Conservation (phyloP, 2,113 vertebrate genomes). For the Tetrax tetrax region DNA sequence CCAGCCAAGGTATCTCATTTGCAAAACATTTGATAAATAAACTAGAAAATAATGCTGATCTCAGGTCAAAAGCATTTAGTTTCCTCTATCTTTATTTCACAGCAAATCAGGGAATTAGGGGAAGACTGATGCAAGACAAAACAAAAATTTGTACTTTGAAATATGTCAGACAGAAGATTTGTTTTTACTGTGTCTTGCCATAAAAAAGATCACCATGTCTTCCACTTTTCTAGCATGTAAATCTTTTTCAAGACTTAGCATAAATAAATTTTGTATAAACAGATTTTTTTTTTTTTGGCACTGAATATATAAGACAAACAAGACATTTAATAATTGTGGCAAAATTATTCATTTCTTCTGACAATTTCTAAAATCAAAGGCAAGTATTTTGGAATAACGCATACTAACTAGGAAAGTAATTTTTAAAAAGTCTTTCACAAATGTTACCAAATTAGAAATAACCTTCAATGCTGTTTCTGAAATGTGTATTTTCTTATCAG, state of each 20-base stretch:
- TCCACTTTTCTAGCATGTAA: neutral
- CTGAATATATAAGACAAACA: conserved; percentile 17
- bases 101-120: neutral
- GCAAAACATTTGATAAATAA: neutral
- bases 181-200: neutral
- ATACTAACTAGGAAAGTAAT: conserved; percentile 21
- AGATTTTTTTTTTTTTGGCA: conserved; percentile 14
- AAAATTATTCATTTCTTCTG: conserved; percentile 36
- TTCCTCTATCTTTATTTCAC: neutral
- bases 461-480: neutral
- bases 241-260: neutral
- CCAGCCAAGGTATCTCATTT: neutral
- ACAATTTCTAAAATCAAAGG: conserved; percentile 32
- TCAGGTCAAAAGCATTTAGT: neutral
- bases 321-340: neutral
- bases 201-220: neutral
- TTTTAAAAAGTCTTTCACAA: neutral
- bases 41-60: neutral
- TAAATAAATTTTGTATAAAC: conserved; percentile 8
- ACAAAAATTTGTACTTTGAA: neutral
- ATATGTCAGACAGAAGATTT: neutral
- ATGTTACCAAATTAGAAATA: conserved; percentile 17
- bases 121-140: neutral
- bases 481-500: neutral
- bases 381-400: conserved; percentile 27